Base-by-base conservation (phyloP, 2,888 invertebrate genomes). In the Scaptomyza flava region DNA sequence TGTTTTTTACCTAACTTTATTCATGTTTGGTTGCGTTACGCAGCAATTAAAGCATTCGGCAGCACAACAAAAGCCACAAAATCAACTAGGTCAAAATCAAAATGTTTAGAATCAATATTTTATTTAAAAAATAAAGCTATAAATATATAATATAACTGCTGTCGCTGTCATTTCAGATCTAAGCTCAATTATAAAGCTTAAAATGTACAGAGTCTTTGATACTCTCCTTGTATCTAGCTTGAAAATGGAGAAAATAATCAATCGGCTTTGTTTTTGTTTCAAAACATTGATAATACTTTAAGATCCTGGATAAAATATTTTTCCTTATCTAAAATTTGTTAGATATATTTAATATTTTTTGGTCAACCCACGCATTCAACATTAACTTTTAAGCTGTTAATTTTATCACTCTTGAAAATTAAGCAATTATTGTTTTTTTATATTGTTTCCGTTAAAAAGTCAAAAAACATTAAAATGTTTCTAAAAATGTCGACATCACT, bases 391-490 rank as follows among this genome's bases (percentile, higher is more conserved):
- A 23, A 41, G 31, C 2, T 38, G 9, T 36, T 3, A 9, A 30
- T 27, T 12, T 46, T 46, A 20, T 46, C 33, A 12, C 23, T 41
- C 9, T 12, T 6, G 9, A 14, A 20, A 31, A 43, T 45, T 3
- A 68, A 69, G 52, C 27, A 56, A 41, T 56, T 48, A 31, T 27
- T 14, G 33, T 23, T 3, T 43, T 1, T n/a, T 6, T 53, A 17
- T 17, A 17, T 53, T 7, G 12, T n/a, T 20, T 12, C 11, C 30
- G 17, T 20, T 12, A 7, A 5, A 62, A 31, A 34, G 30, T 23
- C n/a, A 57, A 47, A 63, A 14, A 61, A 42, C 52, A 68, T 65
- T 54, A 67, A 59, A 64, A 72, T 66, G 46, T 54, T 42, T 3
- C 27, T 62, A 6, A 56, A 14, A 72, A 69, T 66, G 61, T 48